These are phyloP conservation scores for Rhinolophus ferrumequinum DNA, from an alignment of 2,113 vertebrate genomes.

Conservation along the genomic window DNA sequence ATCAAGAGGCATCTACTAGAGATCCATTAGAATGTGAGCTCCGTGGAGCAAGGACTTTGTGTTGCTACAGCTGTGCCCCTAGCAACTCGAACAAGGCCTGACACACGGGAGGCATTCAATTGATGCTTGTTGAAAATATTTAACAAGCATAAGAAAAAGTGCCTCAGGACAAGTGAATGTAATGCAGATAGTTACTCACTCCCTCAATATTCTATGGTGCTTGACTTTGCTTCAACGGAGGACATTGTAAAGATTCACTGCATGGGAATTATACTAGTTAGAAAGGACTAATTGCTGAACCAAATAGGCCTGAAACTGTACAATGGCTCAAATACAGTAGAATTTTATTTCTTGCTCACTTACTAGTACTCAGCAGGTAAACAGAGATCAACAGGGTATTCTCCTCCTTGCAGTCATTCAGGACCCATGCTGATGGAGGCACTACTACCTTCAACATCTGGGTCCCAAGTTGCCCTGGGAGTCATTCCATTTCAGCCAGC, in stretches of 20 bases:
- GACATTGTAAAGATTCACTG: neutral
- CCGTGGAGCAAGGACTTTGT: neutral
- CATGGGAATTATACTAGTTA: neutral
- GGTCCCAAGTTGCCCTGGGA: neutral
- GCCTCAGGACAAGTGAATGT: neutral
- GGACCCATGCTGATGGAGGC: neutral
- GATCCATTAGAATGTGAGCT: neutral
- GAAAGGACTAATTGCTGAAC: neutral
- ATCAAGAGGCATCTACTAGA: neutral
- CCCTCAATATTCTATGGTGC: neutral
- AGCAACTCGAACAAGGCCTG: neutral
- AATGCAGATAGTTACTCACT: neutral
- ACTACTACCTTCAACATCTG: neutral
- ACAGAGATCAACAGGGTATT: neutral
- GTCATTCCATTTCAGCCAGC: constrained; percentile 24
- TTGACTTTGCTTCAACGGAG: neutral
- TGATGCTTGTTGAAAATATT: constrained; percentile 15
- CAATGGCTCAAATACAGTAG: neutral
- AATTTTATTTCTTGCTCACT: constrained; percentile 5
- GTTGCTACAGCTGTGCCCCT: neutral
- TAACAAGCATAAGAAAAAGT: neutral
- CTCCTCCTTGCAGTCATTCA: neutral
- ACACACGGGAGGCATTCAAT: neutral
- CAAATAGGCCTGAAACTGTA: neutral
- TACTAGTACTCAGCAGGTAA: neutral